Evolutionary conservation across 2,113 vertebrate species (phyloP), one percentile per base, ranked within the genome.

Genomic region (Axis porcinus): DNA sequence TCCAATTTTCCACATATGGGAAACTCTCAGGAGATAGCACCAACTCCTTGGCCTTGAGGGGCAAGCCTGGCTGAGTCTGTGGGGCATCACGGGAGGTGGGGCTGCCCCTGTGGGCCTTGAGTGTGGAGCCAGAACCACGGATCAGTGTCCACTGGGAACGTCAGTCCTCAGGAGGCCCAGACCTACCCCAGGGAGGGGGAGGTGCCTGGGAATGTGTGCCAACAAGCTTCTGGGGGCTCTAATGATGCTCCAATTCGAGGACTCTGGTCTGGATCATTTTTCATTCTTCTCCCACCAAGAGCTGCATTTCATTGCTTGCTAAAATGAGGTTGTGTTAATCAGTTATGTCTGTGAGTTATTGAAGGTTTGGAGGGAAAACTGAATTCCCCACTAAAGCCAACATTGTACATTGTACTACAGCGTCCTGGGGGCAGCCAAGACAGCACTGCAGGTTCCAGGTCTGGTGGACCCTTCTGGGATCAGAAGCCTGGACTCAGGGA

Each of bases 21-120:
- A 52, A 13, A 33, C 79, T 54, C 79, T 13, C 52, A n/a, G 47
- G 19, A 54, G 13, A 16, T n/a, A 19, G 50, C 33, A 54, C 33
- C 79, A n/a, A 23, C 6, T n/a, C 19, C 50, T 82, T 82, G 79
- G 50, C 50, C 3, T 82, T 54, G 50, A 54, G 19, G 47, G 50
- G 6, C 79, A 52, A 30, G 79, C 30, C 47, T 30, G 79, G 50
- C 30, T 54, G 50, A 54, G 79, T 50, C 33, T 36, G 47, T 33
- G 28, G 13, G 28, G 16, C 0, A 0, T 52, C 45, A 21, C 5
- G 0, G 45, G 47, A 30, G 28, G 30, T 52, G 28, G 28, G 30
- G 16, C 78, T 52, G 47, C 17, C 47, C 28, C 78, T 19, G 15
- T 52, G 78, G 28, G 78, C 78, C 30, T 81, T 30, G 30, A 7